A percentile compares a stretch with the other conserved stretches of the same genome.
Conservation (phyloP, 2,113 vertebrate species). For the Procapra przewalskii region DNA sequence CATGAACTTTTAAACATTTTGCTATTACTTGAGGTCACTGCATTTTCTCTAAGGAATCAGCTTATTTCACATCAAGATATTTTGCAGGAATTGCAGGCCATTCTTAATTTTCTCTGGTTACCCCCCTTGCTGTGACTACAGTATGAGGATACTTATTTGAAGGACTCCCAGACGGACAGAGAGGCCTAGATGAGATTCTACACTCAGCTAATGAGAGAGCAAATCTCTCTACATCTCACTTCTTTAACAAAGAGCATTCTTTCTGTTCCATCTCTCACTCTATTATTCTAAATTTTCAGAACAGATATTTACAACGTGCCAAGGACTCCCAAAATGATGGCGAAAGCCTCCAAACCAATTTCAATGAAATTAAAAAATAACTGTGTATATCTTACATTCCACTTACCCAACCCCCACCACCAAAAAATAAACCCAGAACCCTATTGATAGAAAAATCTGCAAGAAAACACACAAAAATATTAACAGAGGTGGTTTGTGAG, state of each 20-base stretch:
- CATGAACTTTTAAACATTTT: not conserved
- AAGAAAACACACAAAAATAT: constrained; percentile 20
- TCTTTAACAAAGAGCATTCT: not conserved
- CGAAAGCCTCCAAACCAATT: not conserved
- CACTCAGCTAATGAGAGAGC: not conserved
- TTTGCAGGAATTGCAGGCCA: not conserved
- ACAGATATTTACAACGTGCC: not conserved
- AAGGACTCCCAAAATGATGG: not conserved
- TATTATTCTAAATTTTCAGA: not conserved
- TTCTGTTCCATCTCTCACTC: not conserved
- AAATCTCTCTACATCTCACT: not conserved
- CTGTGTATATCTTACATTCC: not conserved
- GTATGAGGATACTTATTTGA: not conserved
- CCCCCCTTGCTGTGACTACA: not conserved
- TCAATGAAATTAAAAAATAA: not conserved
- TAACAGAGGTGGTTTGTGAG: not conserved
- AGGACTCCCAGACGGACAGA: not conserved
- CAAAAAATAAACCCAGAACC: not conserved
- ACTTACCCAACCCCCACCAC: not conserved
- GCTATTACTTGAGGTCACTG: not conserved
- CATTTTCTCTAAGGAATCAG: not conserved
- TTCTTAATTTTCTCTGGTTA: not conserved
- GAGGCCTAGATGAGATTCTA: not conserved
- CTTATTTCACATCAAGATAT: not conserved
- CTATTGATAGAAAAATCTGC: not conserved